A percentile compares a stretch with the other conserved stretches of the same genome.
Conservation (phyloP, 1,140 invertebrate species). For the Drosophila punjabiensis region DNA sequence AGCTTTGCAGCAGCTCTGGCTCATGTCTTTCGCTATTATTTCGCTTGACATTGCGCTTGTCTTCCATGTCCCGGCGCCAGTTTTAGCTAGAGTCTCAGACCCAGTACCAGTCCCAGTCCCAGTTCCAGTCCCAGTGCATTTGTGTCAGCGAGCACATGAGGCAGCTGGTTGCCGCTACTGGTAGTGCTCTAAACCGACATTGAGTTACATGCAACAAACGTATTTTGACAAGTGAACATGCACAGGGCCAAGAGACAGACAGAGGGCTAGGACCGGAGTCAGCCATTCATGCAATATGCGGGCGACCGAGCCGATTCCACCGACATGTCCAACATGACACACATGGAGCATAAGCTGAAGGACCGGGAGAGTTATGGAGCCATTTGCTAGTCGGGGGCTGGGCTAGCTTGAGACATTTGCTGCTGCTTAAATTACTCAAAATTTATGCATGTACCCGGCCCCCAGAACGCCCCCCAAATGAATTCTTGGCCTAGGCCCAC, state of each 20-base stretch:
- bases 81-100: conserved; percentile 27
- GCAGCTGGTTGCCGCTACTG: conserved; percentile 56
- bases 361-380: conserved; percentile 67
- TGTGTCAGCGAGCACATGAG: conserved; percentile 74
- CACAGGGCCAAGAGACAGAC: conserved; percentile 50
- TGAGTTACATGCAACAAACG: conserved; percentile 81
- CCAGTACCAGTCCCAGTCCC: conserved; percentile 33
- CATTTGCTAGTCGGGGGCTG: conserved; percentile 29
- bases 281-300: conserved; percentile 72
- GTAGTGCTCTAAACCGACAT: conserved; percentile 67
- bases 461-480: conserved; percentile 2
- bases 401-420: conserved; percentile 54
- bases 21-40: conserved; percentile 79
- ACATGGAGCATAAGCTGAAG: conserved; percentile 26
- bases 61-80: conserved; percentile 62
- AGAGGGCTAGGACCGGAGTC: conserved; percentile 36
- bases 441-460: conserved; percentile 47
- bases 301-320: conserved; percentile 65
- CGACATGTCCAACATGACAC: conserved; percentile 79
- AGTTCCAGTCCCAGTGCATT: conserved; percentile 66
- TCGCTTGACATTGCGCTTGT: conserved; percentile 78
- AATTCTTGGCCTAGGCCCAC: neutral
- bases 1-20: conserved; percentile 29
- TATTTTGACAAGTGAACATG: conserved; percentile 82
- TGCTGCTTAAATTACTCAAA: conserved; percentile 61